These are phyloP conservation scores for Aphaenogaster ashmeadi DNA, from an alignment of 1,140 invertebrate species.

Conservation along the genomic window DNA sequence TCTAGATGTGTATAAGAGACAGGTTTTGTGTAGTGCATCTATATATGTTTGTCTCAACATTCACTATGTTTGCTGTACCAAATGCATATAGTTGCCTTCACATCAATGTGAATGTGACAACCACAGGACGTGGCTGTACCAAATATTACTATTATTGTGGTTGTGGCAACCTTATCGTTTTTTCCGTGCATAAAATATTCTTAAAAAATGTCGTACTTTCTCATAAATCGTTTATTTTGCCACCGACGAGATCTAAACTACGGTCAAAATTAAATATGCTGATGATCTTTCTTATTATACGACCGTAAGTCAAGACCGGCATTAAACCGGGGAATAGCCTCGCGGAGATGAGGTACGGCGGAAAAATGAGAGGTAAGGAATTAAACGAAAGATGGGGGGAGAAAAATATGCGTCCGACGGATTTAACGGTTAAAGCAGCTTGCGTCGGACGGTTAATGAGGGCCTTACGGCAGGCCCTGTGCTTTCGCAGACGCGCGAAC, in stretches of 20 bases:
- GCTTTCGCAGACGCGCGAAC: constrained; percentile 9
- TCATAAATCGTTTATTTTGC: not conserved
- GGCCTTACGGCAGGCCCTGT: constrained; percentile 21
- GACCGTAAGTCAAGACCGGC: not conserved
- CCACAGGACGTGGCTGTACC: no score
- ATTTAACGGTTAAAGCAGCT: constrained; percentile 40
- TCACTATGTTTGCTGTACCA: no score
- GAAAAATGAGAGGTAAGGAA: not conserved
- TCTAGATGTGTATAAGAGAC: no score
- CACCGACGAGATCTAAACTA: not conserved
- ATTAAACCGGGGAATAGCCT: constrained; percentile 1
- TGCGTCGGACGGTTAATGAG: constrained; percentile 53
- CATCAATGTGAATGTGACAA: no score
- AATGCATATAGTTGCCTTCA: no score
- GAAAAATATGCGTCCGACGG: constrained; percentile 21
- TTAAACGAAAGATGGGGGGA: not conserved
- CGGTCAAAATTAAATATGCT: constrained; percentile 3
- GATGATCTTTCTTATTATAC: not conserved
- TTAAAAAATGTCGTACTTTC: not conserved
- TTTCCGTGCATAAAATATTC: not conserved
- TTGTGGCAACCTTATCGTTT: no score
- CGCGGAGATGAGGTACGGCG: not conserved
- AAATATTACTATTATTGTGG: no score
- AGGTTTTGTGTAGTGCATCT: no score
- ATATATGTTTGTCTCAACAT: no score